Evolutionary conservation across 2,888 invertebrate species (phyloP).

Genomic region (Boloria selene): DNA sequence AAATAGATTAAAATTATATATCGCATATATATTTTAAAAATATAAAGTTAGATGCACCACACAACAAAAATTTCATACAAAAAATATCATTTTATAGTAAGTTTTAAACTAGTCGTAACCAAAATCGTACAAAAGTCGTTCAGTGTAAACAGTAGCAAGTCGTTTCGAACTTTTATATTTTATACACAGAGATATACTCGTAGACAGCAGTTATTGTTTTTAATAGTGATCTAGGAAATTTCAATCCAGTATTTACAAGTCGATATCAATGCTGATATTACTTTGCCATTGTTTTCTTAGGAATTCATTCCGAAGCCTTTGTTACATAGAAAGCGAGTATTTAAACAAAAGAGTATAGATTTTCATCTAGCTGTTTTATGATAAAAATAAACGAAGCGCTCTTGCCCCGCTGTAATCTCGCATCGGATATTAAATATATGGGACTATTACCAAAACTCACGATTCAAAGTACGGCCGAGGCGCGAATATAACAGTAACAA

Average conservation of each 20-base stretch:
- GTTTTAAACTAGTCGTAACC: no score
- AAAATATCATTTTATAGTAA: no score
- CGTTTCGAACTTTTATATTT: neutral
- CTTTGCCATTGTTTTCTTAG: slow-evolving; percentile 35
- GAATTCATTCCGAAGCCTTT: slow-evolving; percentile 41
- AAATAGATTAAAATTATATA: no score
- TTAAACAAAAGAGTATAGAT: slow-evolving; percentile 40
- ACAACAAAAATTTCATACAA: no score
- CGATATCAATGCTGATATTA: slow-evolving; percentile 36
- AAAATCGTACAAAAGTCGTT: neutral
- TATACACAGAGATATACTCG: neutral
- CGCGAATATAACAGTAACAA: slow-evolving; percentile 40
- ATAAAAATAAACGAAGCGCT: slow-evolving; percentile 33
- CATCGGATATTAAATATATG: slow-evolving; percentile 42
- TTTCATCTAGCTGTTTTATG: slow-evolving; percentile 39
- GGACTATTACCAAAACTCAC: slow-evolving; percentile 40
- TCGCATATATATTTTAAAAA: no score
- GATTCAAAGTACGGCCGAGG: slow-evolving; percentile 35
- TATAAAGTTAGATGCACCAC: no score
- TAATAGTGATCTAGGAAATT: slow-evolving; percentile 32
- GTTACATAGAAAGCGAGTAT: slow-evolving; percentile 40
- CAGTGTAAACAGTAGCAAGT: neutral
- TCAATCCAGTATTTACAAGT: slow-evolving; percentile 34
- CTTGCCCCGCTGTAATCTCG: slow-evolving; percentile 35
- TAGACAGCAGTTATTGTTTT: slow-evolving; percentile 20